Evolutionary conservation across 2,888 invertebrate species (phyloP).

Genomic region (Acrobasis suavella): DNA sequence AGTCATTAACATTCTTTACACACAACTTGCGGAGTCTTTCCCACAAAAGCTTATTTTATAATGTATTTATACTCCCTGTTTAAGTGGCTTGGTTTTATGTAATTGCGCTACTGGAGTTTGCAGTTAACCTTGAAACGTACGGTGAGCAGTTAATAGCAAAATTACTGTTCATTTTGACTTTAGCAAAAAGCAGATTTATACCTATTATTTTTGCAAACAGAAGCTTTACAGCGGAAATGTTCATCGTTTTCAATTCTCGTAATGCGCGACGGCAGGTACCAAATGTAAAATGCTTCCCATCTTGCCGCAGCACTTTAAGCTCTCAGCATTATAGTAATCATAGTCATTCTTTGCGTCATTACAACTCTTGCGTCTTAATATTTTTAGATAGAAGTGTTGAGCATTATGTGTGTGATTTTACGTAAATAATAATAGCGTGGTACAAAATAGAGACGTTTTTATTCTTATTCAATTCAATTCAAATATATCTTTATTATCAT

Average conservation of each 20-base stretch:
- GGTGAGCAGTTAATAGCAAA: conserved; percentile 25
- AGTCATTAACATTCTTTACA: conserved; percentile 10
- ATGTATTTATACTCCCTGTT: neutral
- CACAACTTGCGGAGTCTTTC: conserved; percentile 2
- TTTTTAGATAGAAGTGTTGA: neutral
- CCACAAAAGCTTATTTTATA: conserved; percentile 10
- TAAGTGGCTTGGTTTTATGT: conserved; percentile 23
- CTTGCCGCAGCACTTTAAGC: conserved; percentile 19
- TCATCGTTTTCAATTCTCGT: conserved; percentile 13
- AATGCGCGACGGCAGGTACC: neutral
- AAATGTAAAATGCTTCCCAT: conserved; percentile 16
- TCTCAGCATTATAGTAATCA: conserved; percentile 39
- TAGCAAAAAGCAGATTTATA: neutral
- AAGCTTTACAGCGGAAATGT: neutral
- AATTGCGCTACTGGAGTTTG: conserved; percentile 24
- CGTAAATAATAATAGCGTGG: too few relatives aligned
- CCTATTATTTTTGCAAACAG: neutral
- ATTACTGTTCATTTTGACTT: conserved; percentile 15
- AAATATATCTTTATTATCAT: too few relatives aligned
- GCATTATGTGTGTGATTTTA: neutral
- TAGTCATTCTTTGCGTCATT: conserved; percentile 38
- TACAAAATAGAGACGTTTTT: too few relatives aligned
- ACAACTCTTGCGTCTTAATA: neutral
- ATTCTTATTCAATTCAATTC: too few relatives aligned
- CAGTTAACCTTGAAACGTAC: conserved; percentile 28